phyloP scores from a whole-genome alignment of 2,797 vertebrate genomes.

The Geotrypetes seraphini region DNA sequence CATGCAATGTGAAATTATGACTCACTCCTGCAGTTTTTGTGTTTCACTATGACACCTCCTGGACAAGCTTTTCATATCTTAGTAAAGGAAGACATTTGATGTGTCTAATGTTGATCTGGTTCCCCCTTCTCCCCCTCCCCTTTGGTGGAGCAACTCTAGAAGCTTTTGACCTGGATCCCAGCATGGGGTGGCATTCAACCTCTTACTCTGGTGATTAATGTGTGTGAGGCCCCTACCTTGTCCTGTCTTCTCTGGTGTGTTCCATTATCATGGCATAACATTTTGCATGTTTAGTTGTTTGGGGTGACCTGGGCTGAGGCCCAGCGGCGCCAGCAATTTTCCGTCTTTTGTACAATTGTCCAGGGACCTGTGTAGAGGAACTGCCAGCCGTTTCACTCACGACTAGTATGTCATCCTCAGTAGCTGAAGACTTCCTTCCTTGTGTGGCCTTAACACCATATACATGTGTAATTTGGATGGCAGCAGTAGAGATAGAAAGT shows the following conservation, averaged over 20 bases:
- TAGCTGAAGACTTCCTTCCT: constrained; percentile 54
- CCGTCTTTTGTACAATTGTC: constrained; percentile 44
- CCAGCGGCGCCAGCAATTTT: constrained; percentile 52
- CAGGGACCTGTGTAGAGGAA: constrained; percentile 36
- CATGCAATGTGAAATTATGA: constrained; percentile 52
- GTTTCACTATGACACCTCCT: constrained; percentile 73
- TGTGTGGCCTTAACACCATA: constrained; percentile 24
- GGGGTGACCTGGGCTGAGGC: constrained; percentile 75
- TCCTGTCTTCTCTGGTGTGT: constrained; percentile 36
- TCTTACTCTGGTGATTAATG: constrained; percentile 69
- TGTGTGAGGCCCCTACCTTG: constrained; percentile 57
- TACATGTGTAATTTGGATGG: constrained; percentile 29
- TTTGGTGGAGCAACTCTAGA: constrained; percentile 40
- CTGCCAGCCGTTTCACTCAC: constrained; percentile 42
- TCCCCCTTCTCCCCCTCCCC: constrained; percentile 53
- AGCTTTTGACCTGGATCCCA: constrained; percentile 43
- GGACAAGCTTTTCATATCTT: constrained; percentile 69
- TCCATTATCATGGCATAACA: constrained; percentile 64
- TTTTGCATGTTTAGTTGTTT: constrained; percentile 76
- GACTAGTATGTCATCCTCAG: constrained; percentile 45
- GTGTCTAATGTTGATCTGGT: constrained; percentile 67
- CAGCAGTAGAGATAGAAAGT: constrained; percentile 17
- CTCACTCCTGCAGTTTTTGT: constrained; percentile 59
- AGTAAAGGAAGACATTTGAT: constrained; percentile 61
- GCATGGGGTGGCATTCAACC: constrained; percentile 35